Evolutionary conservation across 1,140 invertebrate species (phyloP).

Genomic region (Drosophila mauritiana): DNA sequence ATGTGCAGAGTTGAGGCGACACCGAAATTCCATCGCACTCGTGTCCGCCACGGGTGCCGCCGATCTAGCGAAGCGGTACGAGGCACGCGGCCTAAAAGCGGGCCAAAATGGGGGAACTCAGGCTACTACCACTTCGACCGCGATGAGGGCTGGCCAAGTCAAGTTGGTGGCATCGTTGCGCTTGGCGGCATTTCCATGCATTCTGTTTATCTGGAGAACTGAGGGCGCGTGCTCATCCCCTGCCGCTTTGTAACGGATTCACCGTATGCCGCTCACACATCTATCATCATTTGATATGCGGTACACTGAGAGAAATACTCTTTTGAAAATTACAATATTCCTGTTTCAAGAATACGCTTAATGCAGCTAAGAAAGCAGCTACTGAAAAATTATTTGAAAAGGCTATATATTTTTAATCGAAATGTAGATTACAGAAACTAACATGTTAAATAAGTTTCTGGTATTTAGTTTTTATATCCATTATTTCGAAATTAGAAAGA

Average conservation of each 20-base stretch:
- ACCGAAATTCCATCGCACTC: constrained; percentile 70
- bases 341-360: no score
- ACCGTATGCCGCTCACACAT: constrained; percentile 71
- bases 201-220: constrained; percentile 7
- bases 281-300: constrained; percentile 75
- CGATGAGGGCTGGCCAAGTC: constrained; percentile 63
- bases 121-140: constrained; percentile 40
- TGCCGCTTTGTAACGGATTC: constrained; percentile 73
- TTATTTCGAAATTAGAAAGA: no score
- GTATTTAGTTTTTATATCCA: no score
- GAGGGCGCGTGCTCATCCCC: constrained; percentile 42
- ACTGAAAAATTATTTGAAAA: no score
- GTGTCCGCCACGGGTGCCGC: constrained; percentile 55
- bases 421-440: no score
- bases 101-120: constrained; percentile 55
- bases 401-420: no score
- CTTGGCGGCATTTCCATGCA: constrained; percentile 31
- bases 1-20: constrained; percentile 54
- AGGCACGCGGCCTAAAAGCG: constrained; percentile 51
- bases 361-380: no score
- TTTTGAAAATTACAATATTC: no score
- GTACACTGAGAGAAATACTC: neutral
- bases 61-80: constrained; percentile 48
- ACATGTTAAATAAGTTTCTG: no score
- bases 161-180: constrained; percentile 58